Evolutionary conservation across 2,888 invertebrate genomes (phyloP).

Genomic region (Mythimna lalbum): DNA sequence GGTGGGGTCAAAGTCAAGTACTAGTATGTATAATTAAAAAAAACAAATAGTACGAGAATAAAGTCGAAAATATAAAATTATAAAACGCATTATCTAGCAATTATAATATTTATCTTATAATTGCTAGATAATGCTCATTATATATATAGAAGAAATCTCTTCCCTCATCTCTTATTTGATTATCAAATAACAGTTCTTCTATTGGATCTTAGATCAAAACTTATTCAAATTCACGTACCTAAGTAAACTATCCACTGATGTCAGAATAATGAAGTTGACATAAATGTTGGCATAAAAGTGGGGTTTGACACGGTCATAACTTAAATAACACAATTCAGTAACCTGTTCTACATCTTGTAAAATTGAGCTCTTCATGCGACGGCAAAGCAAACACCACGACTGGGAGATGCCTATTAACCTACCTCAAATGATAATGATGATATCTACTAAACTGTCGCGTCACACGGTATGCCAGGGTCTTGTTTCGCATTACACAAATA

Average conservation of each 20-base stretch:
- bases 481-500: slow-evolving; percentile 21
- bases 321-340: background rate
- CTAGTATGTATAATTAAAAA: no score
- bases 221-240: background rate
- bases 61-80: no score
- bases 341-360: background rate
- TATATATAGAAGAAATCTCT: no score
- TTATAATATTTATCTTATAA: no score
- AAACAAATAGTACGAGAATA: no score
- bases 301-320: background rate
- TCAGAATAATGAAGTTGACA: background rate
- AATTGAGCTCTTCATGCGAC: background rate
- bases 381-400: background rate
- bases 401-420: background rate
- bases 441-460: background rate
- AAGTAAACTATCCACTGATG: background rate
- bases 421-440: background rate
- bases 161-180: no score
- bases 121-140: no score
- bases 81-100: no score
- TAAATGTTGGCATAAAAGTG: background rate
- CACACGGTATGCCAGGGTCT: background rate
- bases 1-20: no score
- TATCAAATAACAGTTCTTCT: no score
- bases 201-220: no score